Conservation (phyloP, 2,888 invertebrate genomes). For the Ichneumoninae sp. region DNA sequence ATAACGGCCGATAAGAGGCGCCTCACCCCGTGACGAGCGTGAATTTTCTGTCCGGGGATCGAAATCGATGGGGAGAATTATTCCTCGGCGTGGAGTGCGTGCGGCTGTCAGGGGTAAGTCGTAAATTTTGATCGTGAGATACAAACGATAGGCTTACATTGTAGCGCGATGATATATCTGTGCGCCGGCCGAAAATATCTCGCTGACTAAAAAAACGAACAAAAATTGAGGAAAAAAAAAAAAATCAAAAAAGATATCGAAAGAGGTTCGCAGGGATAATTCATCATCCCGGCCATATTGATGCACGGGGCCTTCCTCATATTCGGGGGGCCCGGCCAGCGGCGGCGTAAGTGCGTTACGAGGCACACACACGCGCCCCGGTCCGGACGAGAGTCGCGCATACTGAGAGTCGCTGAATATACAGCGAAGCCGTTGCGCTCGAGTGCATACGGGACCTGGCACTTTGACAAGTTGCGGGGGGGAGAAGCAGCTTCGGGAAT, state of each 20-base stretch:
- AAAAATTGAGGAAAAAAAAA: neutral
- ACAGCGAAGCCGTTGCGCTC: neutral
- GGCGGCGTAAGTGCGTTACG: slow-evolving; percentile 56
- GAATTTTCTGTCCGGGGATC: slow-evolving; percentile 46
- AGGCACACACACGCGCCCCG: neutral
- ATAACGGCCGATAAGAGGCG: slow-evolving; percentile 10
- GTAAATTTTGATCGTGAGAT: slow-evolving; percentile 52
- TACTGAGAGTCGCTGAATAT: neutral
- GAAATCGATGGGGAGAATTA: neutral
- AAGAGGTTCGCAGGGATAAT: slow-evolving; percentile 71
- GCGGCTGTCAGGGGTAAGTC: slow-evolving; percentile 37
- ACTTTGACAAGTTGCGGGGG: slow-evolving; percentile 40
- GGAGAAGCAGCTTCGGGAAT: slow-evolving; percentile 31
- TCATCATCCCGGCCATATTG: slow-evolving; percentile 80
- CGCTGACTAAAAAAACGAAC: slow-evolving; percentile 47
- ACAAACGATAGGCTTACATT: slow-evolving; percentile 58
- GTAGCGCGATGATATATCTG: slow-evolving; percentile 17
- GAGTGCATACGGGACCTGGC: slow-evolving; percentile 8
- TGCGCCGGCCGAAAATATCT: slow-evolving; percentile 40
- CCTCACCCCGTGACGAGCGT: slow-evolving; percentile 24
- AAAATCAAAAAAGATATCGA: neutral
- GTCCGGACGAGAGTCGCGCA: slow-evolving; percentile 1
- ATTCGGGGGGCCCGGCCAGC: slow-evolving; percentile 32
- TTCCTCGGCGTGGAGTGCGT: slow-evolving; percentile 9
- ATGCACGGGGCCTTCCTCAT: slow-evolving; percentile 72